Evolutionary conservation across 2,888 invertebrate species (phyloP).

Genomic region (Cantharis lateralis): DNA sequence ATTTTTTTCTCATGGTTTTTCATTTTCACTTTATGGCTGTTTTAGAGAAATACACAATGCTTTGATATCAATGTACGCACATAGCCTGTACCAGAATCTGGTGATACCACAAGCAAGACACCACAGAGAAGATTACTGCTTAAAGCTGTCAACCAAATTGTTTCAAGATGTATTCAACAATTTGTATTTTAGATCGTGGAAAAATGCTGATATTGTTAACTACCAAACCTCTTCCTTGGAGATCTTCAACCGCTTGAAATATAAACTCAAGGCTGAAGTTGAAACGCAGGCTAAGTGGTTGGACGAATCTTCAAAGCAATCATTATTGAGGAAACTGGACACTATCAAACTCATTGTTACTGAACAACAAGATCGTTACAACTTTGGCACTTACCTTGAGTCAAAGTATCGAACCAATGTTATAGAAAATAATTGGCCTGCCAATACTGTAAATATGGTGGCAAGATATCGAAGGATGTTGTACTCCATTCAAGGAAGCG

Average conservation of each 20-base stretch:
- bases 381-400: constrained; percentile 7
- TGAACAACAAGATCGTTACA: constrained; percentile 13
- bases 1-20: not conserved
- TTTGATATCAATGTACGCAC: constrained; percentile 40
- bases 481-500: constrained; percentile 9
- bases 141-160: constrained; percentile 33
- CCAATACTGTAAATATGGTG: constrained; percentile 19
- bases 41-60: constrained; percentile 38
- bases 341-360: constrained; percentile 28
- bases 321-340: constrained; percentile 22
- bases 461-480: not conserved
- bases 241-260: constrained; percentile 32
- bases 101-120: constrained; percentile 34
- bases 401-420: constrained; percentile 9
- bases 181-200: constrained; percentile 29
- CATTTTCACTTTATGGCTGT: not conserved
- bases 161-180: constrained; percentile 37
- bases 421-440: constrained; percentile 3
- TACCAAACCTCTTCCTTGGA: constrained; percentile 20
- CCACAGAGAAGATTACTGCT: constrained; percentile 36
- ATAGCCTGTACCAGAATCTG: constrained; percentile 40
- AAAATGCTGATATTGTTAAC: constrained; percentile 4
- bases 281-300: constrained; percentile 28
- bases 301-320: constrained; percentile 22
- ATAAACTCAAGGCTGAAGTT: constrained; percentile 20